Evolutionary conservation across 2,113 vertebrate species (phyloP), one percentile per base, ranked within the genome.

Genomic region (Gorsachius goisagi): DNA sequence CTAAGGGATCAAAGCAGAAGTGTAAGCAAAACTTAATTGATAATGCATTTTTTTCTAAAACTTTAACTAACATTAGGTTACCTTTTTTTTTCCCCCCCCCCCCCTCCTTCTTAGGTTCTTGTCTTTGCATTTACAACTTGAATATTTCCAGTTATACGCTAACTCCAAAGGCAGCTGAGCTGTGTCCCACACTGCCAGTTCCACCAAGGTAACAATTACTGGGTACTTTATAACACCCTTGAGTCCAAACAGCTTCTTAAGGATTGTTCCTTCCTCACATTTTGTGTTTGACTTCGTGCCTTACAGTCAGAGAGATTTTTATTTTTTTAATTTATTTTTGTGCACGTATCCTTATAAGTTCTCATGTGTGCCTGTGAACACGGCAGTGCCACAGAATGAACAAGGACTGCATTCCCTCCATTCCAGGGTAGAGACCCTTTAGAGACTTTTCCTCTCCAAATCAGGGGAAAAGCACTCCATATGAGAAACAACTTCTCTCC

Each of bases 111-210:
- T 75, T 88, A 98, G 98, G 97, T 67, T 98, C 98, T 88, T 97
- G 96, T 81, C 98, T 98, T 75, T 98, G 98, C 9, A 1, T 98
- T 88, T 98, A 98, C 76, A 98, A 67, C 63, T 67, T 98, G 95
- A 98, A 96, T 35, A 23, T 97, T 93, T 97, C 95, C 74, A 97
- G 97, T 90, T 98, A 98, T 35, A 98, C 97, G 7, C 64, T 89
- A 55, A 94, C 91, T 93, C 92, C 96, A 67, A 84, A 94, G n/a
- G 97, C 95, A 87, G 76, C 89, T 75, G 95, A 94, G 9, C 53
- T 98, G 79, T 98, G 98, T 85, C 98, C 98, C 24, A 39, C 66
- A 6, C 95, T 98, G 13, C 98, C 98, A 6, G 98, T 98, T 88
- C 98, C 98, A 81, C 95, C 98, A 63, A 98, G 98, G 98, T 98